Evolutionary conservation across 1,140 invertebrate genomes (phyloP), one percentile per base, ranked within the genome.

Genomic region (Eciton burchellii): DNA sequence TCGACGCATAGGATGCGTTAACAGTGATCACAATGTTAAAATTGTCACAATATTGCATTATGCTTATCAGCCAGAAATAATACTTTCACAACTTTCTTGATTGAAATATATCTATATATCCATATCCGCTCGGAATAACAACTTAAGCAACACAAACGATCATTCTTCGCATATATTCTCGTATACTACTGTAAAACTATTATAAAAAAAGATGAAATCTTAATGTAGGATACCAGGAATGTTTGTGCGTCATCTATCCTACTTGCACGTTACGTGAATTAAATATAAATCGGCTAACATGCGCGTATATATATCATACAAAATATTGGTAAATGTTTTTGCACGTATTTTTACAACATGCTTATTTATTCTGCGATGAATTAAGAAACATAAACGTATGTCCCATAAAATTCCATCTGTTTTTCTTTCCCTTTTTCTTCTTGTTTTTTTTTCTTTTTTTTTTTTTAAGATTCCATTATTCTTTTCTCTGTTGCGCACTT

Each of bases 241-340:
- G 73, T 52, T 16, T 45, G 19, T 24, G n/a, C 29, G 65, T 52
- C 35, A 11, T 3, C 43, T 63, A 76, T 41, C 0, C 59, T 73
- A 47, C 12, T 74, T 29, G 29, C n/a, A 60, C 14, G 59, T 47
- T 73, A 70, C 14, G 45, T 21, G 3, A 54, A 24, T 74, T 21
- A 72, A 66, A 29, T 73, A 57, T 60, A 73, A 57, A 47, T 81
- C 59, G 14, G 47, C 47, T 60, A 71, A 81, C 21, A 59, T 14
- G 21, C 29, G 19, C 45, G 19, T 49, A 49, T 63, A 0, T 63
- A 14, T 56, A 54, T 77, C 21, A 8, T 52, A 63, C 47, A 52
- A 45, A 11, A 29, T 14, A 47, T 12, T 52, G 49, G 49, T 12
- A 19, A 29, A 49, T 26, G 16, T 16, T 11, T 52, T 19, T 26